A percentile compares a stretch with the other conserved stretches of the same genome.
phyloP scores from a whole-genome alignment of 2,888 invertebrate genomes.

The Leucophenga maculata region DNA sequence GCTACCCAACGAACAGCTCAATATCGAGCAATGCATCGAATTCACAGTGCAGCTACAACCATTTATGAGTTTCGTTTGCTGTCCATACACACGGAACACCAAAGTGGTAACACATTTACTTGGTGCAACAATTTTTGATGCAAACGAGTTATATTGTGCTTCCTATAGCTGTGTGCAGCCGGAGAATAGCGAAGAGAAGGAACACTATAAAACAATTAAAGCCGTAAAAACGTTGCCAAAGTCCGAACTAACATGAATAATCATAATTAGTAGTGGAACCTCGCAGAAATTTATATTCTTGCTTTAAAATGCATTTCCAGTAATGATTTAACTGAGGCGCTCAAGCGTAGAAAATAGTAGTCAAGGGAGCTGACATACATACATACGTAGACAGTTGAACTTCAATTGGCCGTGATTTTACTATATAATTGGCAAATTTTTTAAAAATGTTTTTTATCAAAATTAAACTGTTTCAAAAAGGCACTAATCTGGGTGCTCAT shows the following conservation, averaged over 20 bases:
- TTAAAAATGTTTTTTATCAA: no score
- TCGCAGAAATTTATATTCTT: neutral
- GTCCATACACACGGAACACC: slow-evolving; percentile 85
- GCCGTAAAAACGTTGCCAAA: slow-evolving; percentile 69
- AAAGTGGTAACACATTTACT: slow-evolving; percentile 85
- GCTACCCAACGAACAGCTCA: slow-evolving; percentile 86
- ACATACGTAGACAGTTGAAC: no score
- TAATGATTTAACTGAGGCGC: neutral
- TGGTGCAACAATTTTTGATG: slow-evolving; percentile 82
- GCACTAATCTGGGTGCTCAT: no score
- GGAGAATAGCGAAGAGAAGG: slow-evolving; percentile 89
- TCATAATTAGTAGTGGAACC: slow-evolving; percentile 25
- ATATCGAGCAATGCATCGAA: slow-evolving; percentile 93
- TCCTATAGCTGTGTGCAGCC: slow-evolving; percentile 96
- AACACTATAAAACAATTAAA: slow-evolving; percentile 86
- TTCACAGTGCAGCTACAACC: slow-evolving; percentile 78
- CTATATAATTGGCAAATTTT: no score
- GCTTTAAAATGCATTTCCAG: neutral
- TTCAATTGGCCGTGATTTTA: no score
- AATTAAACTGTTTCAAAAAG: no score
- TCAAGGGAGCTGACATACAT: neutral
- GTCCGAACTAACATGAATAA: slow-evolving; percentile 36
- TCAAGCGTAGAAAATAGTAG: no score
- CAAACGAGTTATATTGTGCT: slow-evolving; percentile 86
- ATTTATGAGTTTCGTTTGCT: slow-evolving; percentile 89